These are phyloP conservation scores for Sinodicranocentrus sp. DNA, from an alignment of 2,888 invertebrate species.

Conservation along the genomic window DNA sequence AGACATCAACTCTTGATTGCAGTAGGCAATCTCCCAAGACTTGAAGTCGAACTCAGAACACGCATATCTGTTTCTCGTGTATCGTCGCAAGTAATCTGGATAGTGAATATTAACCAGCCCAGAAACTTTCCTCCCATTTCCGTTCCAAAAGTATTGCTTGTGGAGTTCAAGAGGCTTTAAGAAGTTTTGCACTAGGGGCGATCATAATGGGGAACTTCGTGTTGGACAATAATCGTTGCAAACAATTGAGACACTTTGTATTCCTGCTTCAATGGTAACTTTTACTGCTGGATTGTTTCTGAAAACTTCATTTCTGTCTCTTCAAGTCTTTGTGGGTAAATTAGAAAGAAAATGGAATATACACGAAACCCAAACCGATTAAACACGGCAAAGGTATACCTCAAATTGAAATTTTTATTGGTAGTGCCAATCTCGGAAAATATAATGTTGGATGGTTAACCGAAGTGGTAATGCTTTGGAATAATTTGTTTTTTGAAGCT, in stretches of 20 bases:
- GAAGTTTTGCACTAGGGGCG: neutral
- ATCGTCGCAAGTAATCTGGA: neutral
- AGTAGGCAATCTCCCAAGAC: neutral
- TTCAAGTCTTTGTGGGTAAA: too few species aligned
- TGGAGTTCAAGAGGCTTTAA: neutral
- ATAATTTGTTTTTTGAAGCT: too few species aligned
- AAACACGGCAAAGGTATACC: too few species aligned
- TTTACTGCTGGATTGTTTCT: neutral
- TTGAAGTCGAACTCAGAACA: neutral
- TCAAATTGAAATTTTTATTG: too few species aligned
- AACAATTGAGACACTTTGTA: neutral
- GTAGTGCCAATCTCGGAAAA: too few species aligned
- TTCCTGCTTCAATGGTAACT: neutral
- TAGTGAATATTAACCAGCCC: neutral
- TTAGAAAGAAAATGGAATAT: too few species aligned
- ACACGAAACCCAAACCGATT: too few species aligned
- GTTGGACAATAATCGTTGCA: neutral
- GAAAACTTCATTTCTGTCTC: too few species aligned
- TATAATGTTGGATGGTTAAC: too few species aligned
- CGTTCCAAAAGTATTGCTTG: neutral
- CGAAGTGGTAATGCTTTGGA: too few species aligned
- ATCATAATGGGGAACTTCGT: neutral
- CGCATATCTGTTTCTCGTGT: neutral
- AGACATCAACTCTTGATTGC: neutral
- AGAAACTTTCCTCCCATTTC: neutral